phyloP scores from a whole-genome alignment of 2,797 vertebrate species.

The Scleropages formosus region DNA sequence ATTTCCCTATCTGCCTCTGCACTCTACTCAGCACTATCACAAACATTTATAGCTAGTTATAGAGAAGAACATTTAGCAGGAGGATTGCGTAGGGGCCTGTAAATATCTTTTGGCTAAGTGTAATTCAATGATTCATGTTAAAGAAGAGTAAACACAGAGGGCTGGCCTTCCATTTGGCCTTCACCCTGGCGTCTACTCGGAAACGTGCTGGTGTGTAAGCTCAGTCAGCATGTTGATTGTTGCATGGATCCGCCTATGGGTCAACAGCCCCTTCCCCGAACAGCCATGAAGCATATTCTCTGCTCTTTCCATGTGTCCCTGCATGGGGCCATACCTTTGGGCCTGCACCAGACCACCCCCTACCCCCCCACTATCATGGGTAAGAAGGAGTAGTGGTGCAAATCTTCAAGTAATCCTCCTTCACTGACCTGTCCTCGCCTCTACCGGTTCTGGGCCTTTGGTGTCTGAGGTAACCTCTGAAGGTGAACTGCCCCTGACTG shows the following conservation, averaged over 20 bases:
- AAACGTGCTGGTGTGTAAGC: background rate
- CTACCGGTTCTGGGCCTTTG: constrained; percentile 35
- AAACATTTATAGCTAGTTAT: too few relatives aligned
- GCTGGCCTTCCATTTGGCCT: background rate
- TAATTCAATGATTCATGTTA: background rate
- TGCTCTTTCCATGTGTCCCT: background rate
- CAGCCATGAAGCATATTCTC: background rate
- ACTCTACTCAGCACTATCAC: background rate
- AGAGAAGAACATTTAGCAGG: background rate
- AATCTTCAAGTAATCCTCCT: constrained; percentile 42
- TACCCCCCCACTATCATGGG: constrained; percentile 28
- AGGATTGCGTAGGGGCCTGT: background rate
- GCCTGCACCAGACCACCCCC: constrained; percentile 29
- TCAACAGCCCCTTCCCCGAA: background rate
- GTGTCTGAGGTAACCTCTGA: background rate
- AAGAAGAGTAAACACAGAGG: constrained; percentile 2
- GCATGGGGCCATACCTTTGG: constrained; percentile 20
- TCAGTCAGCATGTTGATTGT: background rate
- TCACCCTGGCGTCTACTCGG: background rate
- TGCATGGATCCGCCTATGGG: background rate
- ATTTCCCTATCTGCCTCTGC: background rate
- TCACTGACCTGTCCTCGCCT: constrained; percentile 34
- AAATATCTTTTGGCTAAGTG: background rate
- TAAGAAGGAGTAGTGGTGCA: constrained; percentile 3
- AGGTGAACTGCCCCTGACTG: too few relatives aligned